Conservation (phyloP, 2,113 vertebrate genomes). For the Camelus dromedarius region DNA sequence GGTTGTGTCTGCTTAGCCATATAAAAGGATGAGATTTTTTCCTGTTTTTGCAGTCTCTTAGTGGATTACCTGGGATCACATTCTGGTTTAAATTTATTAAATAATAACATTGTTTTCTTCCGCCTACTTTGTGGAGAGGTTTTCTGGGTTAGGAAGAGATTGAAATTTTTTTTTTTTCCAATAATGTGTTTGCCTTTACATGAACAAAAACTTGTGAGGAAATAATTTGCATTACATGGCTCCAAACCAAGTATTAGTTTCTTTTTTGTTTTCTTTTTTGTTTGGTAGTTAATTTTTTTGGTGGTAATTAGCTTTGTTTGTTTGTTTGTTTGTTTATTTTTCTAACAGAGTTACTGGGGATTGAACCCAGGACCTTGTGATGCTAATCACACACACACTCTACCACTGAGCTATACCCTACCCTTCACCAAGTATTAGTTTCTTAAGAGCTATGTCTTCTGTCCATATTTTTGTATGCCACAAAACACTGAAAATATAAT, state of each 20-base stretch:
- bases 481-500: background rate
- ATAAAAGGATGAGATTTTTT: background rate
- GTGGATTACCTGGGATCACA: background rate
- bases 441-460: background rate
- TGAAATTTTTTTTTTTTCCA: background rate
- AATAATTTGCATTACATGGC: background rate
- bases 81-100: slow-evolving; percentile 39
- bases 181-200: background rate
- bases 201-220: background rate
- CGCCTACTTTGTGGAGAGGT: background rate
- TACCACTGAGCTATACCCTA: no score
- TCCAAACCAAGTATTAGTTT: background rate
- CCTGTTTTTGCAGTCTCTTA: background rate
- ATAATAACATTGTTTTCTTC: background rate
- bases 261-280: no score
- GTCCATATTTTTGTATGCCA: background rate
- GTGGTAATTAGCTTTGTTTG: no score
- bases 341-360: no score
- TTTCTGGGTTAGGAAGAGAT: background rate
- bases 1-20: background rate
- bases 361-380: no score
- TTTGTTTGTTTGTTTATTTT: no score
- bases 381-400: no score
- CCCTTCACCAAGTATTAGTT: background rate
- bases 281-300: no score